A percentile compares a stretch with the other conserved stretches of the same genome.
phyloP scores from a whole-genome alignment of 2,797 vertebrate species.

The Mormyrops attenuatus region DNA sequence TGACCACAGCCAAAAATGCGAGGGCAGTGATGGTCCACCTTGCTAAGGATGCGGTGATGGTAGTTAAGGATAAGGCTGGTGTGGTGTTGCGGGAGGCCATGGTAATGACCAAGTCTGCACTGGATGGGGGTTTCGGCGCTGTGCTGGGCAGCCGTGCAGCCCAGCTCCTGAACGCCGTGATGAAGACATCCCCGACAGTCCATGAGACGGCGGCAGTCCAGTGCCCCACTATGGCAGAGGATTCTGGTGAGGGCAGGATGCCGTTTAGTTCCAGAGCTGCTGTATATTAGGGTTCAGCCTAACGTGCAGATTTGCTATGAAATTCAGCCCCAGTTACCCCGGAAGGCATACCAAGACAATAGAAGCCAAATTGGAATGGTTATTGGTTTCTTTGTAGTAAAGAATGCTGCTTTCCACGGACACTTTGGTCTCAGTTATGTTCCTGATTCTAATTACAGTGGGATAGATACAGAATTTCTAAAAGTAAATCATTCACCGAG shows the following conservation, averaged over 20 bases:
- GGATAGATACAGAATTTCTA: neutral
- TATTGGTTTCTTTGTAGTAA: neutral
- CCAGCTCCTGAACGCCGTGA: conserved; percentile 50
- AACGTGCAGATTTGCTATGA: neutral
- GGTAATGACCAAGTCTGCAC: conserved; percentile 58
- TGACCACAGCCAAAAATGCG: conserved; percentile 63
- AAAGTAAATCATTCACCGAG: neutral
- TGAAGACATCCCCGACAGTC: conserved; percentile 63
- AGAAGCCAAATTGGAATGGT: neutral
- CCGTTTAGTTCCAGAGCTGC: neutral
- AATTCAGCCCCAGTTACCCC: neutral
- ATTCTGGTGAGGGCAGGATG: conserved; percentile 57
- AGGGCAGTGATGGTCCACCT: conserved; percentile 57
- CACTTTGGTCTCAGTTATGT: neutral
- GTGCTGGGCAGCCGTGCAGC: conserved; percentile 51
- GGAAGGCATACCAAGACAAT: neutral
- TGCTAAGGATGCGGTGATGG: conserved; percentile 61
- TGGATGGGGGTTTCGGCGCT: conserved; percentile 57
- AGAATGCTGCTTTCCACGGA: neutral
- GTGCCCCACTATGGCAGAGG: conserved; percentile 67
- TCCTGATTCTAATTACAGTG: neutral
- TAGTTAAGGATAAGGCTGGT: conserved; percentile 60
- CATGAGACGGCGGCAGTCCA: conserved; percentile 70
- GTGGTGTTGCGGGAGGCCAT: conserved; percentile 56
- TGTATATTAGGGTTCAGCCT: neutral